Conservation (phyloP, 2,113 vertebrate genomes). For the Pseudopipra pipra region DNA sequence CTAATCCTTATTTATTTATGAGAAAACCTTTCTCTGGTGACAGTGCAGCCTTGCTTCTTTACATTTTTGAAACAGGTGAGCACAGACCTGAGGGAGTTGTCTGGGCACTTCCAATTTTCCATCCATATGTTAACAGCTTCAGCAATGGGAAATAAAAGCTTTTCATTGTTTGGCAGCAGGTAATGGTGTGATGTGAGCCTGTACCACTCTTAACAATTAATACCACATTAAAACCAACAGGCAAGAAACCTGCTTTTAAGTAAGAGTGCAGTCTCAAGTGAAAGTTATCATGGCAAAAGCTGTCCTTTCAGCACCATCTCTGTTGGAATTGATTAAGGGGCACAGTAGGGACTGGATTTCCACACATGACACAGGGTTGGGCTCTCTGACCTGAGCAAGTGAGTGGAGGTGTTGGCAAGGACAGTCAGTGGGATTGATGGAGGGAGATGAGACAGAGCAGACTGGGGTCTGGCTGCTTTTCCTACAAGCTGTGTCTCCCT, state of each 20-base stretch:
- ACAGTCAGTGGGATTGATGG: accelerated
- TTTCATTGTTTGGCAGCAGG: neutral
- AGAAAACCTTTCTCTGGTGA: neutral
- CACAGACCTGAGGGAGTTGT: neutral
- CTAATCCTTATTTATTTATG: neutral
- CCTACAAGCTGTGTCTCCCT: neutral
- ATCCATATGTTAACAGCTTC: neutral
- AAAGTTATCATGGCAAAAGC: neutral
- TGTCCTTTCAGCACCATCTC: neutral
- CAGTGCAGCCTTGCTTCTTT: neutral
- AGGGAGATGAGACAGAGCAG: neutral
- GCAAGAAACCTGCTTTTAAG: neutral
- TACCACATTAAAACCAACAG: neutral
- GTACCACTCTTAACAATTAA: neutral
- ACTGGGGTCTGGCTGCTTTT: neutral
- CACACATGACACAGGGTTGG: neutral
- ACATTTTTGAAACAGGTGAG: neutral
- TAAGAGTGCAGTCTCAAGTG: neutral
- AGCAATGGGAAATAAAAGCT: neutral
- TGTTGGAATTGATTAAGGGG: neutral
- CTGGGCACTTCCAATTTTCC: neutral
- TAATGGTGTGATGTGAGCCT: neutral
- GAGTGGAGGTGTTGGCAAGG: neutral
- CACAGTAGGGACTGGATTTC: neutral
- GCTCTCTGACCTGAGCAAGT: neutral